Evolutionary conservation across 2,888 invertebrate genomes (phyloP), one percentile per base, ranked within the genome.

Genomic region (Aelia acuminata): DNA sequence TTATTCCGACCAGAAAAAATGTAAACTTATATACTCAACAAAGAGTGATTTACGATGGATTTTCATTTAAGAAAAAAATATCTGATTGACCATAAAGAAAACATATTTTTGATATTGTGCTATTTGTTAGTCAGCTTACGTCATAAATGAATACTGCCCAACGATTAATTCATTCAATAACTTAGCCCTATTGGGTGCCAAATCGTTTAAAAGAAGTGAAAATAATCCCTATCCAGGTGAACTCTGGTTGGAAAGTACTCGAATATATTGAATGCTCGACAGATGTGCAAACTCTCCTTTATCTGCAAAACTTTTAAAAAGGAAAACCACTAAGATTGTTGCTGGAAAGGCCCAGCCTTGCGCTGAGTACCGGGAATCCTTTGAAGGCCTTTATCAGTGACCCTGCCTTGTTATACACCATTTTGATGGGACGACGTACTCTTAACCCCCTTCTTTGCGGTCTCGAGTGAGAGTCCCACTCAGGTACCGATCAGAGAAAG

Each of bases 391-490:
- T 26, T 80, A 80, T 43, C 43, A 43, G 80, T 47, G n/a, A 80
- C 31, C 63, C 63, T 70, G 18, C 18, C 31, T 80, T 80, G 80
- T 80, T 47, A 20, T 80, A 80, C 80, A 80, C 43, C n/a, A 11
- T 3, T 80, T n/a, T 13, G 3, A 80, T n/a, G 43, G 10, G 39
- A 80, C 43, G 15, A 80, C 80, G 43, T 80, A 22, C 47, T n/a
- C 80, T 80, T 80, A 80, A 80, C 80, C 80, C n/a, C 80, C 80
- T 80, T 80, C 43, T 80, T 47, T 80, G 80, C 43, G 80, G 80
- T 80, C 80, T 43, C 80, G 3, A 80, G 80, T 80, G 80, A 80
- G 80, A 80, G 80, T 80, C 80, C 35, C 13, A 5, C 43, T n/a
- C 80, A 80, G 43, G 80, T n/a, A 80, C 5, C 80, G 80, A 80